Evolutionary conservation across 30 jellyfish, hydroid and myxozoan species (phyloP).

Genomic region (Turritopsis dohrnii): DNA sequence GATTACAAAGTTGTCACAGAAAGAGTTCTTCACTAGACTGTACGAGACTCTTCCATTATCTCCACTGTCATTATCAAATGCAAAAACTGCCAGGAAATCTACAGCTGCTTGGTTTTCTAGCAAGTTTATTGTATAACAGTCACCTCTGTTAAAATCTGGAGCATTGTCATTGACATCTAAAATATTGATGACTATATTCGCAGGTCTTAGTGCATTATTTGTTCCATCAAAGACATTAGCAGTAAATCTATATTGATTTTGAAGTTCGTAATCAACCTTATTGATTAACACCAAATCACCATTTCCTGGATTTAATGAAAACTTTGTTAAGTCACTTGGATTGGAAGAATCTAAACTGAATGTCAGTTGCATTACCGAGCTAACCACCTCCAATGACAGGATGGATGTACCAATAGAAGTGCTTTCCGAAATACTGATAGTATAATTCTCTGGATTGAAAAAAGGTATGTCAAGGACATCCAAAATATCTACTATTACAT

Average conservation of each 20-base stretch:
- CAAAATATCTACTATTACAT: slow-evolving; percentile 26
- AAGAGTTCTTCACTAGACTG: slow-evolving; percentile 37
- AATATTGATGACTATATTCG: slow-evolving; percentile 54
- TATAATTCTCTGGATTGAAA: slow-evolving; percentile 19
- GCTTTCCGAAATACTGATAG: slow-evolving; percentile 27
- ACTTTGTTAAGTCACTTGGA: background rate
- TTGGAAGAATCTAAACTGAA: background rate
- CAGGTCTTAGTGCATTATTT: slow-evolving; percentile 27
- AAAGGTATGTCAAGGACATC: slow-evolving; percentile 29
- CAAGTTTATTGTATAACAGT: background rate
- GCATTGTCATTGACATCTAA: slow-evolving; percentile 58
- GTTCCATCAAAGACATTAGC: slow-evolving; percentile 44
- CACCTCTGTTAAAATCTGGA: slow-evolving; percentile 28
- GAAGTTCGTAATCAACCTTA: slow-evolving; percentile 44
- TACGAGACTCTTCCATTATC: slow-evolving; percentile 49
- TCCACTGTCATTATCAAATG: slow-evolving; percentile 43
- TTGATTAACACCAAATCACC: background rate
- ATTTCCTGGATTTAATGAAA: background rate
- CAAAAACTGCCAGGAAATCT: slow-evolving; percentile 38
- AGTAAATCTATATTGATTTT: slow-evolving; percentile 48
- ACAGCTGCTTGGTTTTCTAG: slow-evolving; percentile 9
- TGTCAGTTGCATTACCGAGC: background rate
- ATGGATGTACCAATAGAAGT: slow-evolving; percentile 30
- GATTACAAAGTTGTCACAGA: slow-evolving; percentile 21
- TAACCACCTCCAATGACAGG: slow-evolving; percentile 14